Conservation (phyloP, 2,797 vertebrate genomes). For the Spheniscus humboldti region DNA sequence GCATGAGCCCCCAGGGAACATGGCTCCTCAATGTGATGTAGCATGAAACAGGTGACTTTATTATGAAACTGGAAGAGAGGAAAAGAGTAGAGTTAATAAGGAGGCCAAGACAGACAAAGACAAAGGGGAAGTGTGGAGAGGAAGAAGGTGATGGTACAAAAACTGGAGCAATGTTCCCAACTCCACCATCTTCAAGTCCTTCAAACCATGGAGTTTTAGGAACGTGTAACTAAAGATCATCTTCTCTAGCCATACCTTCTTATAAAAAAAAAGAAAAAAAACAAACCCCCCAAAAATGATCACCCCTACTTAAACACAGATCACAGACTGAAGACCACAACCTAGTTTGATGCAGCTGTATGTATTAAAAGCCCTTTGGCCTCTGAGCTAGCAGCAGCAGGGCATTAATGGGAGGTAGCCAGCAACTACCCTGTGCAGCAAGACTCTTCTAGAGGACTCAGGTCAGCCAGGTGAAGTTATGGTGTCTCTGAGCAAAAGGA, state of each 20-base stretch:
- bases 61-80: conserved; percentile 88
- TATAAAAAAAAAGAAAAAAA: background rate
- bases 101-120: background rate
- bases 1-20: conserved; percentile 96
- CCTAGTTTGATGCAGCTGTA: background rate
- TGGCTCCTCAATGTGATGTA: conserved; percentile 98
- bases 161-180: background rate
- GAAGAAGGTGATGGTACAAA: background rate
- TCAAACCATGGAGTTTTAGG: background rate
- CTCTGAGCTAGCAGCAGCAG: background rate
- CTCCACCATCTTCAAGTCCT: background rate
- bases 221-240: background rate
- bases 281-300: background rate
- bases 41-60: conserved; percentile 99
- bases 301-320: background rate
- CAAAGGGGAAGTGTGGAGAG: background rate
- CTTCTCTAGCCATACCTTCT: background rate
- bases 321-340: background rate
- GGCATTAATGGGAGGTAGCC: background rate
- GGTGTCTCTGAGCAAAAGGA: background rate
- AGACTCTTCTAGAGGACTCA: background rate
- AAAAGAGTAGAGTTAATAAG: background rate
- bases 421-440: background rate
- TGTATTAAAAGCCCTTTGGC: background rate
- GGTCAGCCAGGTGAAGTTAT: background rate